Percentiles rank a stretch among this genome's conserved stretches.
These are phyloP conservation scores for Saguinus midas DNA, from an alignment of 2,113 vertebrate genomes.

Conservation along the genomic window DNA sequence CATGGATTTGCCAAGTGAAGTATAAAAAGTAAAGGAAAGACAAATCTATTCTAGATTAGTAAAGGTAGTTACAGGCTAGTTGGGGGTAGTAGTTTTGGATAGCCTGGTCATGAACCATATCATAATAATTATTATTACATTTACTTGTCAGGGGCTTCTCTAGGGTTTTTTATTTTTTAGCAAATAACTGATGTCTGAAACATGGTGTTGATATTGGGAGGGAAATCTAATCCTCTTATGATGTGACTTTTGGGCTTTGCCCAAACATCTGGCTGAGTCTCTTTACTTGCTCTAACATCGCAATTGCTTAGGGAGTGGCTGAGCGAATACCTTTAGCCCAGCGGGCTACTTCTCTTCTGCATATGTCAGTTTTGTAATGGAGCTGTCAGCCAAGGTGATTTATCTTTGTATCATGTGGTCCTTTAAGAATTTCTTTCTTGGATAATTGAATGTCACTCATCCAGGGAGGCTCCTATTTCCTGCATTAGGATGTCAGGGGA, in stretches of 20 bases:
- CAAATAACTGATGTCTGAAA: constrained; percentile 36
- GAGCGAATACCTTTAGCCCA: constrained; percentile 47
- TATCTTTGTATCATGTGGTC: constrained; percentile 72
- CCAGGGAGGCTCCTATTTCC: constrained; percentile 64
- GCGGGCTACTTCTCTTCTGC: constrained; percentile 54
- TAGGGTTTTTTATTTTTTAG: constrained; percentile 28
- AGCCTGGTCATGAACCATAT: neutral
- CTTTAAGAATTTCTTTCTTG: constrained; percentile 76
- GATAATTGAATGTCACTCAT: constrained; percentile 81
- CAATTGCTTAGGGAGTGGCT: constrained; percentile 26
- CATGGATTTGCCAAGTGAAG: neutral
- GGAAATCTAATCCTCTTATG: constrained; percentile 22
- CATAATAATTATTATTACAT: constrained; percentile 19
- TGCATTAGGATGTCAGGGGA: constrained; percentile 59
- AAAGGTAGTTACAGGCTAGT: neutral
- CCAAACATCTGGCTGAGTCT: neutral
- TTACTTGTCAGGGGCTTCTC: constrained; percentile 47
- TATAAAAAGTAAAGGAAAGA: neutral
- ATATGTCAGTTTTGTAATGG: constrained; percentile 75
- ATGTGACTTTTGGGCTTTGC: neutral
- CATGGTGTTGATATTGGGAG: neutral
- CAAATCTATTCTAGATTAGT: neutral
- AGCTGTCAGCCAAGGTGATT: constrained; percentile 79
- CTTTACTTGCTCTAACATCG: neutral
- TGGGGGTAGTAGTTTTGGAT: neutral